Evolutionary conservation across 30 jellyfish, hydroid and myxozoan species (phyloP).

Genomic region (Hydra vulgaris): DNA sequence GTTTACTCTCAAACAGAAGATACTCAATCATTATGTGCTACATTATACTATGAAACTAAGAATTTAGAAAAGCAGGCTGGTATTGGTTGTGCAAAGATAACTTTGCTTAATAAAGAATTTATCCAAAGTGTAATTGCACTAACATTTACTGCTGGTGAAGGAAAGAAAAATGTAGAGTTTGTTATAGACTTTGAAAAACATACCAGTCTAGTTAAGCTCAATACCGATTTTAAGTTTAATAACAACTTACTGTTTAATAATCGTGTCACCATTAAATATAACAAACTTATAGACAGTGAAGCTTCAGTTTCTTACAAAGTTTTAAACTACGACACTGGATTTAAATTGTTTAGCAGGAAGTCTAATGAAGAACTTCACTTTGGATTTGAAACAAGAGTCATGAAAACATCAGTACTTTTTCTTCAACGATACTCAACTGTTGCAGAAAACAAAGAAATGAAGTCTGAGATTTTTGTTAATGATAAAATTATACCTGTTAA

Average conservation of each 20-base stretch:
- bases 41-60: constrained; percentile 18
- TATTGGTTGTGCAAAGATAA: background rate
- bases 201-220: constrained; percentile 25
- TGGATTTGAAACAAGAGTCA: constrained; percentile 21
- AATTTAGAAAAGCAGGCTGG: constrained; percentile 15
- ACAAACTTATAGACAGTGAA: constrained; percentile 39
- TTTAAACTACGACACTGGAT: constrained; percentile 13
- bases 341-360: constrained; percentile 10
- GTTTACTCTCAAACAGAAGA: constrained; percentile 14
- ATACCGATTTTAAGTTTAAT: constrained; percentile 32
- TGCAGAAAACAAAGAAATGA: background rate
- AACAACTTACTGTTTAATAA: constrained; percentile 41
- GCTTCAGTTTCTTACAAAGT: constrained; percentile 23
- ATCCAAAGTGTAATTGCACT: background rate
- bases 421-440: background rate
- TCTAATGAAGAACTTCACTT: background rate
- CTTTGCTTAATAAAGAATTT: constrained; percentile 7
- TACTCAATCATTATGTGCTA: constrained; percentile 29
- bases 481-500: constrained; percentile 22
- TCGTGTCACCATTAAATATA: constrained; percentile 36
- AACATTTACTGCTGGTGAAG: background rate
- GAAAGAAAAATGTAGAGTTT: constrained; percentile 55
- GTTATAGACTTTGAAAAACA: constrained; percentile 26
- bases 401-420: constrained; percentile 6
- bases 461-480: constrained; percentile 1